Conservation (phyloP, 1,140 invertebrate genomes). For the Aphelenchoides fujianensis region DNA sequence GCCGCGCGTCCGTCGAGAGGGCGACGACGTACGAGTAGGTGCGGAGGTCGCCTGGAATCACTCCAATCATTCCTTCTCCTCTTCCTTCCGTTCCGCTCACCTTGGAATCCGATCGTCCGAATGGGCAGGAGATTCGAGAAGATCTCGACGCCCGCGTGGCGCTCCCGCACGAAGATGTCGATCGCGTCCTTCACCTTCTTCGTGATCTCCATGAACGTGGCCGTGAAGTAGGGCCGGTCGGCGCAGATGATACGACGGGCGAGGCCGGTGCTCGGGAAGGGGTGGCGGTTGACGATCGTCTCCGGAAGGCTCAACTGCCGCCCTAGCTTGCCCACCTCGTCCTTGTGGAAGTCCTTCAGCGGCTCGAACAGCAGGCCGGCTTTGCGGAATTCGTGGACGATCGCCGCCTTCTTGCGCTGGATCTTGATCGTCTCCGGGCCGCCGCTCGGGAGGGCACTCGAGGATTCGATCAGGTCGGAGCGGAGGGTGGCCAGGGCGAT, state of each 20-base stretch:
- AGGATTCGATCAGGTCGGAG: conserved; percentile 96
- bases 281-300: conserved; percentile 85
- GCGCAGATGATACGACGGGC: conserved; percentile 92
- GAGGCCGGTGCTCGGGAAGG: conserved; percentile 86
- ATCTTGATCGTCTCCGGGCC: conserved; percentile 94
- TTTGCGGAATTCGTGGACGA: conserved; percentile 81
- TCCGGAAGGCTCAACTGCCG: conserved; percentile 81
- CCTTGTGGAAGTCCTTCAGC: conserved; percentile 98
- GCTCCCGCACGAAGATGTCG: conserved; percentile 15
- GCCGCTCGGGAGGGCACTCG: conserved; percentile 77
- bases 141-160: conserved; percentile 61
- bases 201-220: conserved; percentile 90
- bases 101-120: conserved; percentile 93
- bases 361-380: conserved; percentile 87
- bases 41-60: conserved; percentile 42
- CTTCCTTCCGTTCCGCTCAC: conserved; percentile 61
- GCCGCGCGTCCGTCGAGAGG: conserved; percentile 69
- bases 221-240: conserved; percentile 89
- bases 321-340: conserved; percentile 81
- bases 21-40: conserved; percentile 93
- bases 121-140: conserved; percentile 82
- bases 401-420: conserved; percentile 97
- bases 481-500: conserved; percentile 75
- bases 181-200: conserved; percentile 56
- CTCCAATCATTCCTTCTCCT: background rate